Base-by-base conservation (phyloP, 2,797 vertebrate genomes). In the Macroramphosus scolopax region DNA sequence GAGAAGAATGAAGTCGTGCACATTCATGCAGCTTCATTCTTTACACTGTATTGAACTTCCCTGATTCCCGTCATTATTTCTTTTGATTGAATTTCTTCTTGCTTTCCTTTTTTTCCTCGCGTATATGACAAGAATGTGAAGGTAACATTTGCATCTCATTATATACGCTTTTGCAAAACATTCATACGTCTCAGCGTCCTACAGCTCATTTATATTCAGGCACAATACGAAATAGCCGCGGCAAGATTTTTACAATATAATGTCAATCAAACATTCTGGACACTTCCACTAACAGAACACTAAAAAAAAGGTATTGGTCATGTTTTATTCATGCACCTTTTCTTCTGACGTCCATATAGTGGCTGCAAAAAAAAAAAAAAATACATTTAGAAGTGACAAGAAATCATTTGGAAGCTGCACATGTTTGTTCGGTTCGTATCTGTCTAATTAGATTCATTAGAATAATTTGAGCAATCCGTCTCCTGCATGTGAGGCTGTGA, bases 321-420 rank as follows among this genome's bases (percentile, higher is more conserved):
- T 89, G 78, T 83, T 88, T 89, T 81, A 89, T 89, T 89, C 85
- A 88, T 80, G 13, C 28, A n/a, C 31, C 57, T 72, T 72, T 58
- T 58, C 69, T 81, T 81, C 62, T 45, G 69, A 55, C 65, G 59
- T 58, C 72, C 36, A 16, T 62, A 50, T 26, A 32, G 30, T 37
- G 43, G 46, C 51, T 44, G n/a, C 30, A 24, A 11, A 41, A 22
- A 32, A 46, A 41, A 9, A 49, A 37, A 49, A 13, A 30, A 16
- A 31, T 28, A 42, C 51, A 66, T 11, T 8, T 13, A 4, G 12
- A 32, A 2, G 28, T n/a, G n/a, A n/a, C n/a, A n/a, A n/a, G n/a
- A n/a, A n/a, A n/a, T n/a, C n/a, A n/a, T n/a, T 22, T 22, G 20
- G 20, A 22, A 22, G 20, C 20, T 22, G 20, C n/a, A n/a, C n/a